phyloP scores from a whole-genome alignment of 2,888 invertebrate species.

The Scaptomyza reducta region DNA sequence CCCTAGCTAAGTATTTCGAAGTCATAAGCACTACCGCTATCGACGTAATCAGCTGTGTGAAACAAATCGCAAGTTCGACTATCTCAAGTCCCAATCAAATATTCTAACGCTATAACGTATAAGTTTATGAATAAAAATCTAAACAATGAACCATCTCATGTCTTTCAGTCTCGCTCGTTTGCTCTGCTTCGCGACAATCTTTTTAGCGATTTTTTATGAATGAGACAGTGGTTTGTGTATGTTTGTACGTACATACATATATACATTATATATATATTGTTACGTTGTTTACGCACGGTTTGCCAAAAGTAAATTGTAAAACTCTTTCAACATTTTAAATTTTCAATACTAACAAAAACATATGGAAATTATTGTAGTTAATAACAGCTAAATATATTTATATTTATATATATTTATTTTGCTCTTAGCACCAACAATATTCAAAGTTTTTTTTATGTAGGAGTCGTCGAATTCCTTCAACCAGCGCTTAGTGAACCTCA shows the following conservation, averaged over 20 bases:
- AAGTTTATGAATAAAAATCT: constrained; percentile 2
- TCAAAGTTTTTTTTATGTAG: too few relatives aligned
- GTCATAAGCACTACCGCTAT: constrained; percentile 20
- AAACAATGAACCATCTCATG: background rate
- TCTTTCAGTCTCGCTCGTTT: background rate
- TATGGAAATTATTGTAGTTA: too few relatives aligned
- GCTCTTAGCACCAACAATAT: too few relatives aligned
- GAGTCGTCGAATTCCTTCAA: too few relatives aligned
- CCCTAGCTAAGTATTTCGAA: background rate
- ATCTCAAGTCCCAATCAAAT: constrained; percentile 23
- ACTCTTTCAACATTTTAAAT: too few relatives aligned
- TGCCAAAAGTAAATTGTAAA: background rate
- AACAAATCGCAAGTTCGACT: constrained; percentile 18
- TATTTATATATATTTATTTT: too few relatives aligned
- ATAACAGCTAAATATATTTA: too few relatives aligned
- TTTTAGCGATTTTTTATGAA: background rate
- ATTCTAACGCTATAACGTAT: constrained; percentile 7
- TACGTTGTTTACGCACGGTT: background rate
- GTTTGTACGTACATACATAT: background rate
- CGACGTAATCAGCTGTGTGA: constrained; percentile 28
- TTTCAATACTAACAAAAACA: too few relatives aligned
- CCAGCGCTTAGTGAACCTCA: too few relatives aligned
- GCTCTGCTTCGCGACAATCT: constrained; percentile 2
- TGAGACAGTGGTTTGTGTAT: too few relatives aligned
- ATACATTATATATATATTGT: background rate